Conservation (phyloP, 1,140 invertebrate species). For the Ectropis grisescens region DNA sequence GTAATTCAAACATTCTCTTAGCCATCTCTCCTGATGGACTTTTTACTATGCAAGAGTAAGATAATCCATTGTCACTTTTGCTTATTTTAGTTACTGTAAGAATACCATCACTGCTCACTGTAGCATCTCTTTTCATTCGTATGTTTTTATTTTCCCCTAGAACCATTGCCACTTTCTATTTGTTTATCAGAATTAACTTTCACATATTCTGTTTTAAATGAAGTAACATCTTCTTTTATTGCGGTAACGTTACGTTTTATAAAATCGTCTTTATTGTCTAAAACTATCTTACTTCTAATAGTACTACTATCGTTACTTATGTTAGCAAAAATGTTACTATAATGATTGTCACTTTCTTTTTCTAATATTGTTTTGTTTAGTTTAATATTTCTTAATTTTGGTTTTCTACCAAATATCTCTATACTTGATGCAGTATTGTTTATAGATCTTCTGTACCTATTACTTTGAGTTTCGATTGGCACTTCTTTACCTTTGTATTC, state of each 20-base stretch:
- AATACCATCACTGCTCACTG: conserved; percentile 41
- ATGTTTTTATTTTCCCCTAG: too few relatives aligned
- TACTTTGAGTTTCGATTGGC: conserved; percentile 32
- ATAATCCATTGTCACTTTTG: conserved; percentile 74
- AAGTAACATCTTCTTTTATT: too few relatives aligned
- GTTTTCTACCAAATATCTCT: conserved; percentile 60
- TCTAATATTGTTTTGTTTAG: too few relatives aligned
- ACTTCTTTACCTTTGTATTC: conserved; percentile 62
- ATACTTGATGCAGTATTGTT: conserved; percentile 35
- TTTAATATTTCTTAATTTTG: conserved; percentile 50
- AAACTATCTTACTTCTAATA: too few relatives aligned
- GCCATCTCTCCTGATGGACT: conserved; percentile 84
- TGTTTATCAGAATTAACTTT: too few relatives aligned
- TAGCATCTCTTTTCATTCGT: conserved; percentile 27
- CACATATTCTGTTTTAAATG: too few relatives aligned
- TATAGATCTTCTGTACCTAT: conserved; percentile 39
- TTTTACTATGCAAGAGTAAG: conserved; percentile 86
- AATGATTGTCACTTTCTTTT: too few relatives aligned
- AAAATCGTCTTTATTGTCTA: too few relatives aligned
- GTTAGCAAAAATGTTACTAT: too few relatives aligned
- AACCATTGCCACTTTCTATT: too few relatives aligned
- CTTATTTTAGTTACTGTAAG: conserved; percentile 83
- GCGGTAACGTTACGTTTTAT: too few relatives aligned
- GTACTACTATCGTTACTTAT: too few relatives aligned
- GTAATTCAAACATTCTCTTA: conserved; percentile 75